phyloP scores from a whole-genome alignment of 2,797 vertebrate genomes.

The Thunnus albacares region DNA sequence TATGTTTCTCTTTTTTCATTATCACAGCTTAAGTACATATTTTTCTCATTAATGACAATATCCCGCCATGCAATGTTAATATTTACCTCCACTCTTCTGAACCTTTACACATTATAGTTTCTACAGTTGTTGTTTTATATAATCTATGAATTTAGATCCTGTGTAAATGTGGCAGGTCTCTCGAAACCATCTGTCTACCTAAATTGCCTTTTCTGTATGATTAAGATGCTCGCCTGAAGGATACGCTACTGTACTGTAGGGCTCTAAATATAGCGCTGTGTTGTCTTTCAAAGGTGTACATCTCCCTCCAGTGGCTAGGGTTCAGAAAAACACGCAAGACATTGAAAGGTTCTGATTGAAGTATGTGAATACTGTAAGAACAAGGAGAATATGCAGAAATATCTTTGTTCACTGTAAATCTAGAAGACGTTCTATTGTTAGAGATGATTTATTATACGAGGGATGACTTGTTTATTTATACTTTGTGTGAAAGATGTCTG shows the following conservation, averaged over 20 bases:
- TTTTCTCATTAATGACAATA: slow-evolving; percentile 18
- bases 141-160: slow-evolving; percentile 39
- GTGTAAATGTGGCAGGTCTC: slow-evolving; percentile 59
- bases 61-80: not conserved
- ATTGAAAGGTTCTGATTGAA: slow-evolving; percentile 32
- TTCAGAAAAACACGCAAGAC: slow-evolving; percentile 62
- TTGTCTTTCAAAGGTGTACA: slow-evolving; percentile 66
- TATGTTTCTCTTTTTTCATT: slow-evolving; percentile 4
- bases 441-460: not conserved
- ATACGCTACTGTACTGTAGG: slow-evolving; percentile 60
- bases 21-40: slow-evolving; percentile 4
- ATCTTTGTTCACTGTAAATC: not conserved
- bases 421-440: not conserved
- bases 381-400: not conserved
- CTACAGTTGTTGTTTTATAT: slow-evolving; percentile 32
- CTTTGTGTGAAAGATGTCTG: slow-evolving; percentile 8
- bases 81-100: slow-evolving; percentile 1
- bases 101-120: slow-evolving; percentile 8
- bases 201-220: slow-evolving; percentile 69
- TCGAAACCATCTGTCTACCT: slow-evolving; percentile 65
- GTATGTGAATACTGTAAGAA: not conserved
- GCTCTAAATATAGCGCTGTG: slow-evolving; percentile 65
- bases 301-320: slow-evolving; percentile 82
- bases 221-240: slow-evolving; percentile 68
- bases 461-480: slow-evolving; percentile 4